These are phyloP conservation scores for Candidula unifasciata DNA, from an alignment of 2,888 invertebrate species.

Conservation along the genomic window DNA sequence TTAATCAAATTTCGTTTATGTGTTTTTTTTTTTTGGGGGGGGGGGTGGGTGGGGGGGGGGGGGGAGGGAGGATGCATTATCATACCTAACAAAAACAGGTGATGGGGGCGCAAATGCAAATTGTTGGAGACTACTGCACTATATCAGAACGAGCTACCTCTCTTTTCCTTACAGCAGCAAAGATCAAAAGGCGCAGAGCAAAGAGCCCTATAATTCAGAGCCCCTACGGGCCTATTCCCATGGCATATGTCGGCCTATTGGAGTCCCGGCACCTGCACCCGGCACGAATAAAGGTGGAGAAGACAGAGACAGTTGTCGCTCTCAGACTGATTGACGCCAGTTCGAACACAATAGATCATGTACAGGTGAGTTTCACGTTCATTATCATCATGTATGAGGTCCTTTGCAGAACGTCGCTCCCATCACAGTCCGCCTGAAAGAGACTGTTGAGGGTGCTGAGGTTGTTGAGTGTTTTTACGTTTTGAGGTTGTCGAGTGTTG, in stretches of 20 bases:
- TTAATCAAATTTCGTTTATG: no score
- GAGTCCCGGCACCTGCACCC: constrained; percentile 75
- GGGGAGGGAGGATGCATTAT: no score
- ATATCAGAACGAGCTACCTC: not conserved
- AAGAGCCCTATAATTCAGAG: constrained; percentile 12
- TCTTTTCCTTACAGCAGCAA: constrained; percentile 15
- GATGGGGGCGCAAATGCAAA: no score
- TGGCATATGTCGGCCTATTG: constrained; percentile 72
- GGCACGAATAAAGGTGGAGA: constrained; percentile 69
- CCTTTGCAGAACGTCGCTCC: no score
- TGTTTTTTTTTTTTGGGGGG: no score
- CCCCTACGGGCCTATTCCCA: constrained; percentile 59
- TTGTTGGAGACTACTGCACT: not conserved
- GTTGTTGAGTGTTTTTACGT: no score
- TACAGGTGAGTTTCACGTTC: constrained; percentile 33
- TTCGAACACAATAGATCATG: constrained; percentile 57
- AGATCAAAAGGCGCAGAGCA: not conserved
- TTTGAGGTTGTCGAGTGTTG: no score
- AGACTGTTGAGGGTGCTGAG: no score
- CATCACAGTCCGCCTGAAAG: no score
- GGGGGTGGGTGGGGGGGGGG: no score
- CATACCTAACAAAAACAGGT: no score
- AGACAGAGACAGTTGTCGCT: constrained; percentile 65
- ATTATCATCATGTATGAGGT: no score
- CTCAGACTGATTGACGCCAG: constrained; percentile 70